Evolutionary conservation across 1,140 invertebrate genomes (phyloP), one percentile per base, ranked within the genome.

Genomic region (Halictus rubicundus): DNA sequence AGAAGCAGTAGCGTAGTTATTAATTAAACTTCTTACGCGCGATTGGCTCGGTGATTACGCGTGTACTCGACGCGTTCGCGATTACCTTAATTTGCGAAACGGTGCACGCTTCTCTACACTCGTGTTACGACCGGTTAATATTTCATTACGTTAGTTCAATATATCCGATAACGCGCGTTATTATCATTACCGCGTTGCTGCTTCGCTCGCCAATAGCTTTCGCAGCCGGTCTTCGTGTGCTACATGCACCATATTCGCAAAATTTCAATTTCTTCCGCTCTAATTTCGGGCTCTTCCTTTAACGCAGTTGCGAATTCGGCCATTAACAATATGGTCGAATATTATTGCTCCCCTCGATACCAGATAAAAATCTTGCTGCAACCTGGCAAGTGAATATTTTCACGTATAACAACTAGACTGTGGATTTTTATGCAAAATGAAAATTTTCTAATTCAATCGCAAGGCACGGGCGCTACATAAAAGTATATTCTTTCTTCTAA

Each of bases 1-100:
- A 57, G 21, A 9, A 57, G 25, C 10, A 25, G 57, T 12, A 10
- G 23, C 57, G 23, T 23, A 1, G 23, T 59, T 59, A 59, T 59
- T 59, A 59, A 59, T 59, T 59, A 25, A 25, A 25, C 23, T 23
- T 25, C 57, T 59, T 25, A 23, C n/a, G 57, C 23, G 46, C 19
- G 42, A 68, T 52, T 52, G 65, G 23, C 42, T 27, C 23, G 46
- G 19, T 52, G 46, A 68, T 68, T 52, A 27, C 16, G 8, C 16
- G 42, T 68, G 65, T 25, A 9, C 16, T 16, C 42, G 14, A 5
- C 42, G 19, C 16, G 65, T 23, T 52, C 6, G 54, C 65, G 46
- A 68, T 68, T 68, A 68, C 12, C 64, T 46, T 66, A 66, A 66
- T 68, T 68, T 46, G 39, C 23, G 23, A 52, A 68, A 68, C 65